Evolutionary conservation across 2,888 invertebrate species (phyloP), one percentile per base, ranked within the genome.

Genomic region (Perizoma flavofasciatum): DNA sequence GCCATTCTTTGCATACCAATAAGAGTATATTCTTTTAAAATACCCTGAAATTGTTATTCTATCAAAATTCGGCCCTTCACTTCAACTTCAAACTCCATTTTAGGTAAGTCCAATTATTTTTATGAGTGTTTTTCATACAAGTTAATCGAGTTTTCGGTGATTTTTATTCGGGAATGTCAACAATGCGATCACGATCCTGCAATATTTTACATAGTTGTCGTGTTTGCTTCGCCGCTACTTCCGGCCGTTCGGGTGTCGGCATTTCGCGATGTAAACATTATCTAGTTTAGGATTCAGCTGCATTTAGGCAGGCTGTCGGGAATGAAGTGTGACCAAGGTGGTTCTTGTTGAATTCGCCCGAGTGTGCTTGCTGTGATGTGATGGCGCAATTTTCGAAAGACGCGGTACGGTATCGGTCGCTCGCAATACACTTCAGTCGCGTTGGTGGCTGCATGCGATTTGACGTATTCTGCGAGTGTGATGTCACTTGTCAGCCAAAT

Each of bases 1-100:
- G 96, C 96, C 97, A 97, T 97, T 97, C 97, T 96, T 96, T 94
- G 96, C 97, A 97, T 97, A 96, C 97, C 97, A 96, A 94, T 94
- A 94, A 94, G 93, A 93, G 94, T 93, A 93, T 93, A 94, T 94
- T 94, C 94, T 94, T 94, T 94, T 93, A 94, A 94, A 94, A 94
- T 94, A 94, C 94, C 93, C 93, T 89, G 89, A 93, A 94, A 94
- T 94, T 93, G 92, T 93, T 84, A 87, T 80, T 80, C 85, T 91
- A 93, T 93, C 94, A 94, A 94, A 94, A 94, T 94, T 93, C 93
- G 92, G 84, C 93, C 89, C 91, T 88, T 92, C 92, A 93, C 92
- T 86, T 92, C 93, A 93, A 91, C 93, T 93, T 93, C 93, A 85
- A 90, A 88, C 93, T 92, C 93, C 93, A 92, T 93, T 92, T 93